phyloP scores from a whole-genome alignment of 2,113 vertebrate species.

The Lepisosteus osseus region DNA sequence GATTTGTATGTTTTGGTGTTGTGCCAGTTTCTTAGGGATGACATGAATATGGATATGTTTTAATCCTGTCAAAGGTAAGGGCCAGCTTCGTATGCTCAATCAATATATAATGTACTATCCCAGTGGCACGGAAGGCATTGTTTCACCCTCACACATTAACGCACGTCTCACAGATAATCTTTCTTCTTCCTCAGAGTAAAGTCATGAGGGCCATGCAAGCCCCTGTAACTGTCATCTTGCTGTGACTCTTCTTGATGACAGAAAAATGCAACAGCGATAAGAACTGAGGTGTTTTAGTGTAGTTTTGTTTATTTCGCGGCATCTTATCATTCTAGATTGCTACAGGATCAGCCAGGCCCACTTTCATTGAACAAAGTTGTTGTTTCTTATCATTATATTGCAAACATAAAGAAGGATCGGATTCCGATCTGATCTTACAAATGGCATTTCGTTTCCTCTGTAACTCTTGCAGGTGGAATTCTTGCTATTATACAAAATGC shows the following conservation, averaged over 20 bases:
- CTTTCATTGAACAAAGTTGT: slow-evolving; percentile 5
- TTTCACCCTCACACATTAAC: slow-evolving; percentile 23
- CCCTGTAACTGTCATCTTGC: slow-evolving; percentile 18
- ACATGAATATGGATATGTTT: background rate
- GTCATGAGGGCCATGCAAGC: slow-evolving; percentile 33
- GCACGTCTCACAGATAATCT: slow-evolving; percentile 33
- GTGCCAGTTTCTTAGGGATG: too few species aligned
- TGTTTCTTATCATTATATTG: slow-evolving; percentile 19
- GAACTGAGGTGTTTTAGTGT: slow-evolving; percentile 18
- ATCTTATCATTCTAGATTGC: background rate
- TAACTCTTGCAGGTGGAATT: slow-evolving; percentile 41
- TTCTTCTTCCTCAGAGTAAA: slow-evolving; percentile 18
- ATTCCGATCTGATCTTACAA: slow-evolving; percentile 15
- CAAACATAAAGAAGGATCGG: slow-evolving; percentile 25
- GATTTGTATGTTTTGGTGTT: too few species aligned
- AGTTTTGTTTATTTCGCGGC: slow-evolving; percentile 30
- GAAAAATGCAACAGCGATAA: slow-evolving; percentile 25
- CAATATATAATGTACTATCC: slow-evolving; percentile 27
- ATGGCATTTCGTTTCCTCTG: background rate
- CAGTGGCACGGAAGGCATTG: slow-evolving; percentile 42
- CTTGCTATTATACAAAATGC: slow-evolving; percentile 42
- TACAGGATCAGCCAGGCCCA: slow-evolving; percentile 18
- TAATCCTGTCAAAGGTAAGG: slow-evolving; percentile 26
- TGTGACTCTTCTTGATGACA: slow-evolving; percentile 10
- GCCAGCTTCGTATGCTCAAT: slow-evolving; percentile 26